Conservation (phyloP, 2,113 vertebrate genomes). For the Gnathonemus longibarbis region DNA sequence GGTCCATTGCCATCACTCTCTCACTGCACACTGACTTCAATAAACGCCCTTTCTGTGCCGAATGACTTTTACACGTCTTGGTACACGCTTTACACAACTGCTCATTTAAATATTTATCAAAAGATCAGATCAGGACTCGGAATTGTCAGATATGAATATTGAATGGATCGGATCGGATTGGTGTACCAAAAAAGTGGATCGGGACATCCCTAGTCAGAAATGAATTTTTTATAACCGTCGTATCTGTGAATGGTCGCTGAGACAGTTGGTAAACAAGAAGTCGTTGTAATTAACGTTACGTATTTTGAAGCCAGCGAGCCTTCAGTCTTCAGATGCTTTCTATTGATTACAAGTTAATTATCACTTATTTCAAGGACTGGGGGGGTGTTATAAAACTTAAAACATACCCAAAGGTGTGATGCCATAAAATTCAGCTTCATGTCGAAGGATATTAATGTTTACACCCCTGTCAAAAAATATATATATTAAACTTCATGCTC, state of each 20-base stretch:
- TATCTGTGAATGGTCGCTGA: neutral
- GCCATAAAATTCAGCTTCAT: conserved; percentile 97
- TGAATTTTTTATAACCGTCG: neutral
- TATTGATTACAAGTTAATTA: neutral
- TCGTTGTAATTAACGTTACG: neutral
- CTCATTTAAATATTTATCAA: neutral
- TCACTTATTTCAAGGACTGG: neutral
- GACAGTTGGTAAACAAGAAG: neutral
- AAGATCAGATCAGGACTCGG: neutral
- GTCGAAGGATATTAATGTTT: conserved; percentile 86
- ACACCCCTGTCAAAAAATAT: conserved; percentile 70
- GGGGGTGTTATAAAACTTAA: neutral
- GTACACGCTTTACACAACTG: neutral
- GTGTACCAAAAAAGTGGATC: neutral
- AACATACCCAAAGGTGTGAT: conserved; percentile 88
- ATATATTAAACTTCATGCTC: neutral
- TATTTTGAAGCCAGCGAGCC: neutral
- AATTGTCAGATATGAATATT: neutral
- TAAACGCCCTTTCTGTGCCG: neutral
- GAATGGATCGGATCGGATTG: neutral
- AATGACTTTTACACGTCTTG: neutral
- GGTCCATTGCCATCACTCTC: neutral
- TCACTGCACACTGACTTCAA: neutral
- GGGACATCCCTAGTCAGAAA: neutral
- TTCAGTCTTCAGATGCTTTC: neutral